Base-by-base conservation (phyloP, 2,888 invertebrate genomes). In the Parnassius orleans region DNA sequence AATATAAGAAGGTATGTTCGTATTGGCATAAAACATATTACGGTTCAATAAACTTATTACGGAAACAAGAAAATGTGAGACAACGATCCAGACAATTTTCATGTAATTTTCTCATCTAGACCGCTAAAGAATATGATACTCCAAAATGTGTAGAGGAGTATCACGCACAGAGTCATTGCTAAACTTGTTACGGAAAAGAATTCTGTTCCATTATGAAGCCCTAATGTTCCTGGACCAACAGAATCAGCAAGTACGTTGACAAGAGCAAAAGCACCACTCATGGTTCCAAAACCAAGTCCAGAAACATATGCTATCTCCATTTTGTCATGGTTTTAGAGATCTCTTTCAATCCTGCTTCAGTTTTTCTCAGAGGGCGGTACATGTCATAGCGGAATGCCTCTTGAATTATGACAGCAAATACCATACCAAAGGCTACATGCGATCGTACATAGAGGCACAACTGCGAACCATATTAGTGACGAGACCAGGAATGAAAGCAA, bases 231-330 rank as follows among this genome's bases (percentile, higher is more conserved):
- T 2, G 99, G 99, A 33, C 99, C 99, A 43, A 96, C 95, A 65
- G 98, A 95, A 86, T 98, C 99, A 19, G 99, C 98, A 55, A 99
- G 88, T 0, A 99, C 96, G 92, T 99, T 99, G 41, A 98, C 94
- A 65, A 99, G 87, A 0, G 98, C 96, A 89, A 99, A 99, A 47
- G 97, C 96, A 56, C 98, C 99, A 80, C 98, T 97, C 91, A 99
- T 98, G 2, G 97, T 93, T 51, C 99, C 99, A 91, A 98, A 99
- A 2, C 99, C 99, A 47, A 99, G 92, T 0, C 99, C 99, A 48
- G 98, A 97, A 2, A 99, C 99, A 87, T 98, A 98, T 0, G 99
- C 98, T 80, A 99, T 93, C 71, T 98, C 96, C 73, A 98, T 95
- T 79, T 98, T 97, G 74, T 95, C 93, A 55, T 93, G 92, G 72